Percentiles rank a stretch among this genome's conserved stretches.
phyloP scores from a whole-genome alignment of 1,140 invertebrate species.

The Temnothorax longispinosus region DNA sequence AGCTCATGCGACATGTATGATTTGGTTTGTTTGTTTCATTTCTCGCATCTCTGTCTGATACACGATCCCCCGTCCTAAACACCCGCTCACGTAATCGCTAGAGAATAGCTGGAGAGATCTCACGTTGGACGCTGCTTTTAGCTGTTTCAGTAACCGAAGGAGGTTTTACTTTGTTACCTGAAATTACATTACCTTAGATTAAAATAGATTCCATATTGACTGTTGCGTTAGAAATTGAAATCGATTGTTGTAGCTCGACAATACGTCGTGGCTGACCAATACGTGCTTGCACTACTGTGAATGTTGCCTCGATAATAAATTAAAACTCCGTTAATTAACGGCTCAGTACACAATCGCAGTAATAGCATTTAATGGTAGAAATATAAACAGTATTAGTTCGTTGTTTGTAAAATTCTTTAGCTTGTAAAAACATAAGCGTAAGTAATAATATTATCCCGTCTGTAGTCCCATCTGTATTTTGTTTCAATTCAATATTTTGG shows the following conservation, averaged over 20 bases:
- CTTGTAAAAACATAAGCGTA: background rate
- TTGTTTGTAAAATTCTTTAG: background rate
- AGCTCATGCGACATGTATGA: constrained; percentile 91
- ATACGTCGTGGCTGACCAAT: background rate
- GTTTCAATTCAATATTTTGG: background rate
- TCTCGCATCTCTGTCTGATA: constrained; percentile 50
- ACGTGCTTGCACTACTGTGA: background rate
- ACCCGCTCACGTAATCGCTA: background rate
- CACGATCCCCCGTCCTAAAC: background rate
- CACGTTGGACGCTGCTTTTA: background rate
- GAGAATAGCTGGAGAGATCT: background rate
- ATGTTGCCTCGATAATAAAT: background rate
- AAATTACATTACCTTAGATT: background rate
- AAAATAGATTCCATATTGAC: background rate
- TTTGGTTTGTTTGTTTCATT: constrained; percentile 82
- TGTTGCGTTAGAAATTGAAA: background rate
- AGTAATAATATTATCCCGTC: background rate
- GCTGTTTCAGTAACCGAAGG: background rate
- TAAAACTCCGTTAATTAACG: background rate
- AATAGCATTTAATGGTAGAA: background rate
- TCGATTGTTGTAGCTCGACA: background rate
- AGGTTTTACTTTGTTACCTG: background rate
- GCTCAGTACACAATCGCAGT: background rate
- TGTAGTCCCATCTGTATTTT: background rate
- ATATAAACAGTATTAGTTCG: background rate